These are phyloP conservation scores for Myotis davidii DNA, from an alignment of 2,113 vertebrate species.

Conservation along the genomic window DNA sequence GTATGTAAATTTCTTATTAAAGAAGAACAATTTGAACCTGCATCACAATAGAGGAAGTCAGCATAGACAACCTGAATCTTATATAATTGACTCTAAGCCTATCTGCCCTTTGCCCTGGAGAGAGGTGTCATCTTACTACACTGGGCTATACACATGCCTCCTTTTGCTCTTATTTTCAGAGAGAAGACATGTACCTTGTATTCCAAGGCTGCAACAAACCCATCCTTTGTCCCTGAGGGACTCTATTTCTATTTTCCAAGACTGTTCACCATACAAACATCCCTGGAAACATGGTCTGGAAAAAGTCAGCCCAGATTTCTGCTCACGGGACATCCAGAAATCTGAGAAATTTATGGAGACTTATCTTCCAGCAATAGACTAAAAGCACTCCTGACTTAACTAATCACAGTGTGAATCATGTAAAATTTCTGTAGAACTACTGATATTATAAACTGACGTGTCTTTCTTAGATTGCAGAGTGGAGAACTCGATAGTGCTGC, in stretches of 20 bases:
- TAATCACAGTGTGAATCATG: not conserved
- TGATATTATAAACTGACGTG: not conserved
- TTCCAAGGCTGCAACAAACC: not conserved
- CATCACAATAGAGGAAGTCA: not conserved
- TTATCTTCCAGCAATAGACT: not conserved
- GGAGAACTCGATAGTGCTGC: not conserved
- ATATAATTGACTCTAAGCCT: not conserved
- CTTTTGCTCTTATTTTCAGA: not conserved
- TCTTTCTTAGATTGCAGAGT: not conserved
- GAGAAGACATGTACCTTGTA: not conserved
- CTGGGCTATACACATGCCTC: rapidly evolving
- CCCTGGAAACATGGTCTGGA: not conserved
- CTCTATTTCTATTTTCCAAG: not conserved
- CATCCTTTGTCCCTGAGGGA: not conserved
- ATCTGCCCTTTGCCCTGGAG: not conserved
- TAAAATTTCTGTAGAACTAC: not conserved
- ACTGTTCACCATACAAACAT: not conserved
- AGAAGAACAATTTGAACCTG: not conserved
- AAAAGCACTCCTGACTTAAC: not conserved
- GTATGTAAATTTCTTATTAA: not conserved
- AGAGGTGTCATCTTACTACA: not conserved
- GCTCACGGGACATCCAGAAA: not conserved
- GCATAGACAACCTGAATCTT: not conserved
- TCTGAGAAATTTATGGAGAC: not conserved
- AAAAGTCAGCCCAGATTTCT: not conserved